Evolutionary conservation across 2,888 invertebrate genomes (phyloP).

Genomic region (Formica aserva): DNA sequence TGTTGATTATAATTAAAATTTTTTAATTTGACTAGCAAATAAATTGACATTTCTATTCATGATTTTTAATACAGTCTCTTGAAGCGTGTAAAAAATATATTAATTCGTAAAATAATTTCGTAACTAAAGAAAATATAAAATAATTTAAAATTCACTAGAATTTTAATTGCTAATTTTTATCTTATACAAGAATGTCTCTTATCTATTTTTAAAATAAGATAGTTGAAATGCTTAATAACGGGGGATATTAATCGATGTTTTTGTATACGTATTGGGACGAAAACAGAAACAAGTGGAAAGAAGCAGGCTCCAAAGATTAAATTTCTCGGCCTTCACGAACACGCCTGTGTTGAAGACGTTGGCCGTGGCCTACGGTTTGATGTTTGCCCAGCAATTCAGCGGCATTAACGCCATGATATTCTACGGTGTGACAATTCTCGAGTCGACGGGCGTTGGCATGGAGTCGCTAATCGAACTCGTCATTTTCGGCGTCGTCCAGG

Average conservation of each 20-base stretch:
- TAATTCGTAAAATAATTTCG: neutral
- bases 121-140: neutral
- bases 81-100: neutral
- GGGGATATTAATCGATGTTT: neutral
- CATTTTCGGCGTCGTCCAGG: slow-evolving; percentile 88
- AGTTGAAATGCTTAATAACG: neutral
- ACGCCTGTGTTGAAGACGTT: slow-evolving; percentile 89
- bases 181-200: neutral
- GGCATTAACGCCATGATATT: slow-evolving; percentile 94
- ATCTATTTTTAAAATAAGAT: neutral
- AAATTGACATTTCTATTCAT: neutral
- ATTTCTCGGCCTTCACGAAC: slow-evolving; percentile 87
- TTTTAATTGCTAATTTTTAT: neutral
- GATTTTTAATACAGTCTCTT: neutral
- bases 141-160: neutral
- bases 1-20: slow-evolving; percentile 80
- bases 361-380: slow-evolving; percentile 91
- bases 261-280: neutral
- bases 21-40: neutral
- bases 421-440: slow-evolving; percentile 92
- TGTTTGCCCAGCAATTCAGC: slow-evolving; percentile 95
- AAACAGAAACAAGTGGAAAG: slow-evolving; percentile 56
- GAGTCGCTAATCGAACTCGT: slow-evolving; percentile 86
- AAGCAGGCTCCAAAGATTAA: slow-evolving; percentile 36
- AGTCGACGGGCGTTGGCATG: slow-evolving; percentile 87